Percentiles rank a stretch among this genome's conserved stretches.
phyloP scores from a whole-genome alignment of 2,888 invertebrate species.

The Latrodectus hesperus region DNA sequence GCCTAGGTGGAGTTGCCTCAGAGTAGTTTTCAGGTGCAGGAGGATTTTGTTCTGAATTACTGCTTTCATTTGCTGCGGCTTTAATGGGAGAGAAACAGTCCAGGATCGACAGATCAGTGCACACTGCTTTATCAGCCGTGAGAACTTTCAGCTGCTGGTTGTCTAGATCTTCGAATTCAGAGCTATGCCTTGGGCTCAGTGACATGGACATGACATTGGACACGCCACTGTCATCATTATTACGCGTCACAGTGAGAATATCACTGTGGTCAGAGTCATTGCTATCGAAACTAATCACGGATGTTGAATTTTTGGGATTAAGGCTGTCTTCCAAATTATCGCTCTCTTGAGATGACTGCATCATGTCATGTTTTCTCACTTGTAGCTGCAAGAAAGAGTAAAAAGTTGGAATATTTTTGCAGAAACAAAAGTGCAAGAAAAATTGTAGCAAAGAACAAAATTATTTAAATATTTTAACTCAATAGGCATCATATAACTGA shows the following conservation, averaged over 20 bases:
- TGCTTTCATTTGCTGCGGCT: background rate
- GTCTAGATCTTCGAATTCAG: slow-evolving; percentile 44
- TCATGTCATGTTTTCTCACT: slow-evolving; percentile 43
- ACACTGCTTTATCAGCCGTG: slow-evolving; percentile 50
- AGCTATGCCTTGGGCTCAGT: slow-evolving; percentile 45
- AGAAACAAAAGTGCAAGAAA: too few relatives aligned
- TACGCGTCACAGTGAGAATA: slow-evolving; percentile 33
- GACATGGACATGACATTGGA: slow-evolving; percentile 54
- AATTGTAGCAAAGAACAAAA: too few relatives aligned
- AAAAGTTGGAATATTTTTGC: background rate
- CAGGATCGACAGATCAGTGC: slow-evolving; percentile 20
- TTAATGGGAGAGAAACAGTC: slow-evolving; percentile 1
- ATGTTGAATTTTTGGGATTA: slow-evolving; percentile 46
- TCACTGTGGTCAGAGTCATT: slow-evolving; percentile 50
- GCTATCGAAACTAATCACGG: slow-evolving; percentile 60
- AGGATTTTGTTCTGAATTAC: background rate
- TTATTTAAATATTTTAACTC: too few relatives aligned
- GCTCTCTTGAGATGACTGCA: slow-evolving; percentile 62
- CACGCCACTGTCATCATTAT: slow-evolving; percentile 64
- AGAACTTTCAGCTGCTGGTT: slow-evolving; percentile 11
- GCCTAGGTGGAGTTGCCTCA: slow-evolving; percentile 9
- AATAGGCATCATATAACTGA: too few relatives aligned
- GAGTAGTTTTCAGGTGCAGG: background rate
- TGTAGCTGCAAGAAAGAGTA: slow-evolving; percentile 29
- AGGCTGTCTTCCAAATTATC: slow-evolving; percentile 39